Percentiles rank a stretch among this genome's conserved stretches.
These are phyloP conservation scores for Acanthurus lineatus DNA, from an alignment of 2,797 vertebrate species.

Conservation along the genomic window DNA sequence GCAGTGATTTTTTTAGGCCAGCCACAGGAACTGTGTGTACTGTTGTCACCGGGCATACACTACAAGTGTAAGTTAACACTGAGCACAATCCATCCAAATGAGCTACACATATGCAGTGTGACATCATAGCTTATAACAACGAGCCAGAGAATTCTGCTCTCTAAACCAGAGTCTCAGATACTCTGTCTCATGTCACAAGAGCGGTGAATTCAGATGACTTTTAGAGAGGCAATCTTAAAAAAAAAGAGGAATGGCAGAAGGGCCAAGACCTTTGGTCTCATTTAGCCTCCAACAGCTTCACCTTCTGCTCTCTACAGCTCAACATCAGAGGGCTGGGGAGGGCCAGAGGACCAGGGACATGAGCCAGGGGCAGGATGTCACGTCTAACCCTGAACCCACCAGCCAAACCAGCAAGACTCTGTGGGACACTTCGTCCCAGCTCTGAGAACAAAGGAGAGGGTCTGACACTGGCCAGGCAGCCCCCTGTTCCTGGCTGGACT, in stretches of 20 bases:
- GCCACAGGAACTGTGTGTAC: constrained; percentile 6
- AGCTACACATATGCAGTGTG: constrained; percentile 7
- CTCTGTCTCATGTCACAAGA: constrained; percentile 26
- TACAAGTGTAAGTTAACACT: constrained; percentile 20
- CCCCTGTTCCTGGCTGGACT: constrained; percentile 74
- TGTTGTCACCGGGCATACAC: neutral
- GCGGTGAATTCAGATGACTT: constrained; percentile 42
- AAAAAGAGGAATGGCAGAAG: constrained; percentile 58
- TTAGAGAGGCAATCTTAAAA: constrained; percentile 37
- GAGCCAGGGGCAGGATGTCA: constrained; percentile 85
- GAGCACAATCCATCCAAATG: constrained; percentile 15
- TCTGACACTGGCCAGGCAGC: constrained; percentile 76
- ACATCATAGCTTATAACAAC: constrained; percentile 14
- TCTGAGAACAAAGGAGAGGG: constrained; percentile 75
- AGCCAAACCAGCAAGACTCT: constrained; percentile 78
- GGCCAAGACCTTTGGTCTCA: constrained; percentile 79
- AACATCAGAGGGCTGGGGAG: constrained; percentile 69
- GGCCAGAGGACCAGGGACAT: constrained; percentile 64
- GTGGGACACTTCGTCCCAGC: constrained; percentile 76
- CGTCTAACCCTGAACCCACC: constrained; percentile 76
- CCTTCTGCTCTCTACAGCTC: constrained; percentile 80
- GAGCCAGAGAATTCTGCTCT: constrained; percentile 10
- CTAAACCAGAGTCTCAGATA: constrained; percentile 1
- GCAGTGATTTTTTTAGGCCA: constrained; percentile 9
- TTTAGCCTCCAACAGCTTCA: constrained; percentile 81